Evolutionary conservation across 2,113 vertebrate species (phyloP).

Genomic region (Hippoglossus stenolepis): DNA sequence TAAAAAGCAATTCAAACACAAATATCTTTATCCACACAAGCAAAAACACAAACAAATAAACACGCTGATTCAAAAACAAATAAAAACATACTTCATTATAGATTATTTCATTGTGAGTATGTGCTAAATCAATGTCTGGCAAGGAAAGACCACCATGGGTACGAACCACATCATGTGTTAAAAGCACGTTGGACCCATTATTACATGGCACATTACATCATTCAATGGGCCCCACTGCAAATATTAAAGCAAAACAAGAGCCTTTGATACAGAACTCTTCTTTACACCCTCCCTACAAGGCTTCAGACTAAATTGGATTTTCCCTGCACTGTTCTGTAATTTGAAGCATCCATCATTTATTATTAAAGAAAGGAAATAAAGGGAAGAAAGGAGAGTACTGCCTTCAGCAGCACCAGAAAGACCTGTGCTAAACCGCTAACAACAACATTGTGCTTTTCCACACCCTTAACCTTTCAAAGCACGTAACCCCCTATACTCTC

Average conservation of each 20-base stretch:
- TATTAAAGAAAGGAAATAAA: slow-evolving; percentile 87
- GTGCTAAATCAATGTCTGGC: slow-evolving; percentile 87
- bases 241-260: slow-evolving; percentile 85
- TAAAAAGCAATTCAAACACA: not conserved
- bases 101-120: slow-evolving; percentile 85
- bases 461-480: slow-evolving; percentile 34
- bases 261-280: slow-evolving; percentile 72
- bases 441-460: slow-evolving; percentile 46
- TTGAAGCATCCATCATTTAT: slow-evolving; percentile 97
- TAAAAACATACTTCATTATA: not conserved
- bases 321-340: slow-evolving; percentile 91
- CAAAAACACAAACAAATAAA: not conserved
- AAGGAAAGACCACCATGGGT: slow-evolving; percentile 75
- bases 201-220: slow-evolving; percentile 91
- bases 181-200: slow-evolving; percentile 92
- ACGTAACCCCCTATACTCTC: slow-evolving; percentile 13
- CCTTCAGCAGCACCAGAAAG: slow-evolving; percentile 65
- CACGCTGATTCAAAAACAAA: not conserved
- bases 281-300: slow-evolving; percentile 77
- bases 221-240: slow-evolving; percentile 84
- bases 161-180: slow-evolving; percentile 86
- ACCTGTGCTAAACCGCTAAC: slow-evolving; percentile 36
- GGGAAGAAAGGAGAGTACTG: slow-evolving; percentile 55
- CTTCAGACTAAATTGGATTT: slow-evolving; percentile 95
- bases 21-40: not conserved